Base-by-base conservation (phyloP, 2,113 vertebrate genomes). In the Campylomormyrus numenius region DNA sequence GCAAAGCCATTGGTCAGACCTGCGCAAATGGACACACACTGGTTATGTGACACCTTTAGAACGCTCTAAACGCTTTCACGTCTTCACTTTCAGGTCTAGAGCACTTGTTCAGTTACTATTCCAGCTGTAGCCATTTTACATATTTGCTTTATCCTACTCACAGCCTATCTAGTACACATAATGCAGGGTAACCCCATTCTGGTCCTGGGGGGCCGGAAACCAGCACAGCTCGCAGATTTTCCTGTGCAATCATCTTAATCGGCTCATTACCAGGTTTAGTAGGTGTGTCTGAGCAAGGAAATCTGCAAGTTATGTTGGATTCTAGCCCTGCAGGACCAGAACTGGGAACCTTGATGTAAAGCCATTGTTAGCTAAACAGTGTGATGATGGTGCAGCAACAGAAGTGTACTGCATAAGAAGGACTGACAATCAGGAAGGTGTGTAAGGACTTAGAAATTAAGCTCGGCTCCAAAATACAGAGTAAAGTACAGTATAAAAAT, bases 1-100 rank as follows among this genome's bases (percentile, higher is more conserved):
- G 90, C 92, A 91, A 97, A 98, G 92, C 98, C 97, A 1, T 99
- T 99, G 53, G 96, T 97, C 90, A 99, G 96, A 39, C 96, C 97
- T 99, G 95, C 91, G 5, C 0, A 93, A 88, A 93, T 94, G 91
- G 88, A 92, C 95, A 91, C 77, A 21, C 88, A 90, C 31, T 39
- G 35, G 35, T 77, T 3, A 77, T 42, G 35, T 3, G 70, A 77
- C 8, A 77, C 70, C 15, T 19, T 19, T 17, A 70, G 9, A 31
- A 70, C 1, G 4, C 9, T 66, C 11, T 39, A 77, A 35, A 5
- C 15, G 6, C 74, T 42, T 15, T 80, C 8, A 80, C 74, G 8
- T 80, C 74, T 80, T 42, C 35, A 42, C 35, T 39, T 77, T 13
- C n/a, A 31, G 13, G 10, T 31, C n/a, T 80, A 42, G 31, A 42